Conservation (phyloP, 2,888 invertebrate genomes). For the Pyrgus malvae region DNA sequence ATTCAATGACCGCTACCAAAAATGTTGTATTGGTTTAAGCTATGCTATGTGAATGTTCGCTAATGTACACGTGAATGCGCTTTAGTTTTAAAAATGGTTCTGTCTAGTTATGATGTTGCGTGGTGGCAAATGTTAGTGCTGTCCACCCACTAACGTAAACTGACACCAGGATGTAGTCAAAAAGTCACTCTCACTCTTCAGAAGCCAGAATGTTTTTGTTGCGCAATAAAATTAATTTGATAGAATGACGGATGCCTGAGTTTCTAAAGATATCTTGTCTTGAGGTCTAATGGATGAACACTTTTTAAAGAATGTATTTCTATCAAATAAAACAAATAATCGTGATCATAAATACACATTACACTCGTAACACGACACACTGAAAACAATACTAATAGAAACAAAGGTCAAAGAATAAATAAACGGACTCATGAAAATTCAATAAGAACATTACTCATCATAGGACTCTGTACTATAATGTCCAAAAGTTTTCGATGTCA, state of each 20-base stretch:
- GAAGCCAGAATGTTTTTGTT: neutral
- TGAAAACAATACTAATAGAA: conserved; percentile 55
- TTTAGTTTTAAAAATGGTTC: neutral
- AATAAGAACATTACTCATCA: conserved; percentile 55
- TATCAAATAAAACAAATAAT: neutral
- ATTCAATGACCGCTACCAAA: conserved; percentile 20
- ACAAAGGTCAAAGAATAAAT: conserved; percentile 68
- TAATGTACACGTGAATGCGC: neutral
- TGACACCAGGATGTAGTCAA: conserved; percentile 19
- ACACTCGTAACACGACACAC: conserved; percentile 42
- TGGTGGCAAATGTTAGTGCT: conserved; percentile 5
- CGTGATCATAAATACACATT: conserved; percentile 59
- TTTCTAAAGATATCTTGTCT: too few relatives aligned
- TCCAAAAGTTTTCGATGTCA: too few relatives aligned
- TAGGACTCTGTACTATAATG: neutral
- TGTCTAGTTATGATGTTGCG: neutral
- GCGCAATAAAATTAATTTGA: conserved; percentile 10
- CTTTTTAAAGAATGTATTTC: too few relatives aligned
- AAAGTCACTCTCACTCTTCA: conserved; percentile 14
- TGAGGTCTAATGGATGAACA: too few relatives aligned
- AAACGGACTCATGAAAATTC: conserved; percentile 61
- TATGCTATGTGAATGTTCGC: neutral
- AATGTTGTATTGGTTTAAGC: neutral
- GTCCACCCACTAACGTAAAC: conserved; percentile 13
- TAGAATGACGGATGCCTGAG: conserved; percentile 10